Percentiles rank a stretch among this genome's conserved stretches.
phyloP scores from a whole-genome alignment of 2,888 invertebrate species.

The Limnephilus auricula region DNA sequence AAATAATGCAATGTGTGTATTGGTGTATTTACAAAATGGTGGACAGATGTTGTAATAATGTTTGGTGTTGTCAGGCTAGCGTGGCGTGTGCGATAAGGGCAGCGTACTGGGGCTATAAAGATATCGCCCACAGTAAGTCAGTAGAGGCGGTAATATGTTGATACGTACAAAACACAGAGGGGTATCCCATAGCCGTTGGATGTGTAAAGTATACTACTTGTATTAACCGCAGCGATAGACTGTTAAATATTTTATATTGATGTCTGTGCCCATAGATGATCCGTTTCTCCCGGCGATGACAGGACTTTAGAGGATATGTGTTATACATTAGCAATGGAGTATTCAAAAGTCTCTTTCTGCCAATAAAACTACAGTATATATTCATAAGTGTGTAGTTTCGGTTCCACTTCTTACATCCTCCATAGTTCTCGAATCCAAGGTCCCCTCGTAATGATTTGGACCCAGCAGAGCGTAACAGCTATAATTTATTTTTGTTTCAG shows the following conservation, averaged over 20 bases:
- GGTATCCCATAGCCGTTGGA: slow-evolving; percentile 57
- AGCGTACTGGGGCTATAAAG: slow-evolving; percentile 79
- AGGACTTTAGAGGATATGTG: not conserved
- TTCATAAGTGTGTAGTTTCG: too few species aligned
- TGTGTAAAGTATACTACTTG: slow-evolving; percentile 41
- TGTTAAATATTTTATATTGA: slow-evolving; percentile 32
- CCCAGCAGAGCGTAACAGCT: slow-evolving; percentile 30
- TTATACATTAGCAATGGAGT: not conserved
- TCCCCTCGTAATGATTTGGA: slow-evolving; percentile 39
- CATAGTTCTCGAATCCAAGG: not conserved
- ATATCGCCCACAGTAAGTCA: slow-evolving; percentile 77
- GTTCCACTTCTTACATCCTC: not conserved
- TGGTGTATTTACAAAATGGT: not conserved
- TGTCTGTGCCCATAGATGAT: slow-evolving; percentile 43
- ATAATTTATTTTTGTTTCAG: slow-evolving; percentile 3
- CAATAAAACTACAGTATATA: not conserved
- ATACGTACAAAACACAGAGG: slow-evolving; percentile 60
- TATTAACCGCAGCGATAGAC: slow-evolving; percentile 27
- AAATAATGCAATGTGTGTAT: too few species aligned
- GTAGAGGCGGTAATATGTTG: slow-evolving; percentile 52
- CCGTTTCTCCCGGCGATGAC: not conserved
- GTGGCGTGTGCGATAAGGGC: slow-evolving; percentile 77
- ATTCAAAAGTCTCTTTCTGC: not conserved
- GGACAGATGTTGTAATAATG: slow-evolving; percentile 28
- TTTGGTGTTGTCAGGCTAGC: slow-evolving; percentile 74